Conservation (phyloP, 2,888 invertebrate species). For the Drosophila sordidapex region DNA sequence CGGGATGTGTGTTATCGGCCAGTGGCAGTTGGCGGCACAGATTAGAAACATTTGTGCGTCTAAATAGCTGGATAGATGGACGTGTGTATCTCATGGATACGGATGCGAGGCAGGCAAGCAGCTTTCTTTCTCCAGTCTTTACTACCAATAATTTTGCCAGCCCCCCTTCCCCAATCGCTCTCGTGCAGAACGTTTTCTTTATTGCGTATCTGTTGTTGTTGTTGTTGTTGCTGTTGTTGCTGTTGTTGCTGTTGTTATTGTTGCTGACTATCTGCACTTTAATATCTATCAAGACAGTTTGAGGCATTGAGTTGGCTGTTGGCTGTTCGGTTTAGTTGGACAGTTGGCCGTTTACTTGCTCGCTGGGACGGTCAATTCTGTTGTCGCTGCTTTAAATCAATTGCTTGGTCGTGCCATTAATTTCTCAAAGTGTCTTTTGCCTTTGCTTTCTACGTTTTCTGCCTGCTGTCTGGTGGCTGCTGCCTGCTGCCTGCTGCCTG, state of each 20-base stretch:
- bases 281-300: constrained; percentile 50
- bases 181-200: constrained; percentile 23
- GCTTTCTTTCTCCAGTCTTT: constrained; percentile 54
- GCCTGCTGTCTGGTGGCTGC: neutral
- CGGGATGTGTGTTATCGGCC: constrained; percentile 57
- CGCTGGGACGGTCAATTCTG: constrained; percentile 32
- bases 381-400: constrained; percentile 65
- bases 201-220: constrained; percentile 33
- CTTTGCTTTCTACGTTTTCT: constrained; percentile 39
- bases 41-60: constrained; percentile 76
- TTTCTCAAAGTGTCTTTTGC: constrained; percentile 56
- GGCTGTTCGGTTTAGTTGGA: constrained; percentile 14
- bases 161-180: neutral
- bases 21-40: constrained; percentile 66
- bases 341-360: constrained; percentile 17
- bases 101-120: constrained; percentile 53
- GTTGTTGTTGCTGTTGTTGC: neutral
- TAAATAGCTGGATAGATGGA: constrained; percentile 58
- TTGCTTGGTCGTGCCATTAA: constrained; percentile 61
- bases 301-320: constrained; percentile 22
- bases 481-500: constrained; percentile 5
- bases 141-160: constrained; percentile 56
- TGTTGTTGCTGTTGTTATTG: constrained; percentile 6
- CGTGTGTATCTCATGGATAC: constrained; percentile 67
- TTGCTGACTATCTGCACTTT: constrained; percentile 49